Conservation (phyloP, 2,113 vertebrate genomes). For the Tapirus terrestris region DNA sequence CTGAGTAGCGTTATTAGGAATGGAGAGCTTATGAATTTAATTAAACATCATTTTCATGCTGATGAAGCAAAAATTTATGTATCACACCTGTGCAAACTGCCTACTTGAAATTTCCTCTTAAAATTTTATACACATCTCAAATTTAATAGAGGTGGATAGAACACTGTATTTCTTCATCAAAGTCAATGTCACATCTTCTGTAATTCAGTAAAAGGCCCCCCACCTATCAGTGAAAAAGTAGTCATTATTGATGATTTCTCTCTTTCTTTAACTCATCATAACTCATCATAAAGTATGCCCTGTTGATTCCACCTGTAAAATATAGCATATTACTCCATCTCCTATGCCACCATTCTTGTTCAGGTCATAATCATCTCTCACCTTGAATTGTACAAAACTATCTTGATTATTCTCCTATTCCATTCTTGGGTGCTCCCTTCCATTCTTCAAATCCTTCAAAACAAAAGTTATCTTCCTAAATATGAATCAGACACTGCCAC, state of each 20-base stretch:
- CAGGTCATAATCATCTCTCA: neutral
- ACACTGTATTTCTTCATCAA: neutral
- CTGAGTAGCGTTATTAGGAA: neutral
- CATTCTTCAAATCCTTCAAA: neutral
- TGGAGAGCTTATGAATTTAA: neutral
- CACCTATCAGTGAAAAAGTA: neutral
- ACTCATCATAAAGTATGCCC: neutral
- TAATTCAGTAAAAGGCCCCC: neutral
- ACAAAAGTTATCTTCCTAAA: neutral
- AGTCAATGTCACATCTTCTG: neutral
- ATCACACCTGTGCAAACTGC: neutral
- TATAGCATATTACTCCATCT: neutral
- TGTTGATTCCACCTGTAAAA: neutral
- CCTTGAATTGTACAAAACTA: neutral
- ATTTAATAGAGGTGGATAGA: neutral
- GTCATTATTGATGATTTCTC: neutral
- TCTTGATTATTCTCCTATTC: neutral
- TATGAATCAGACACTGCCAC: neutral
- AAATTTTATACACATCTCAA: neutral
- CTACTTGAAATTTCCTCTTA: neutral
- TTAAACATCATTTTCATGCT: neutral
- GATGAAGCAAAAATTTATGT: neutral
- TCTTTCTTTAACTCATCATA: neutral
- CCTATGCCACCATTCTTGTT: neutral
- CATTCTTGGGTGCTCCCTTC: neutral